Conservation (phyloP, 2,113 vertebrate genomes). For the Serinus canaria region DNA sequence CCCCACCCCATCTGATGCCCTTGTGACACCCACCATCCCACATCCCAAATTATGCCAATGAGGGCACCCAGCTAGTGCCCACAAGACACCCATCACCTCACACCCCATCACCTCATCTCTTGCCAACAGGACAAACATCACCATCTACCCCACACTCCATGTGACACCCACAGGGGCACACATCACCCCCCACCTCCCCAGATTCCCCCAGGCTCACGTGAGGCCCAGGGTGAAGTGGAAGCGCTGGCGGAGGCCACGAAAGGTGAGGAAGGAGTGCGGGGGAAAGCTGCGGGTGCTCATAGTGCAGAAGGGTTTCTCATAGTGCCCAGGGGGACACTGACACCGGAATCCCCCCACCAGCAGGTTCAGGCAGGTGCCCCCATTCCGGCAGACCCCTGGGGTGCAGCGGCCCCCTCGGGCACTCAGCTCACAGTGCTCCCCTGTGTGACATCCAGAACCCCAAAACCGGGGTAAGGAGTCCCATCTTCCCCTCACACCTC, state of each 20-base stretch:
- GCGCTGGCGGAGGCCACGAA: constrained; percentile 90
- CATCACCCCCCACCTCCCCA: background rate
- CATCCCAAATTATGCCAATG: too few relatives aligned
- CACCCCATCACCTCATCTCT: background rate
- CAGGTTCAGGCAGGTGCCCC: constrained; percentile 89
- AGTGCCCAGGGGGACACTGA: constrained; percentile 86
- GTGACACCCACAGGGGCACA: background rate
- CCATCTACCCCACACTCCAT: background rate
- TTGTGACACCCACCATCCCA: background rate
- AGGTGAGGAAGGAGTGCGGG: constrained; percentile 87
- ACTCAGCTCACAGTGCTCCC: constrained; percentile 87
- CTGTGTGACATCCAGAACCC: constrained; percentile 7
- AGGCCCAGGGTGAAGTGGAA: constrained; percentile 94
- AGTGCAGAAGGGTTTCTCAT: constrained; percentile 89
- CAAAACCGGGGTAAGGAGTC: background rate
- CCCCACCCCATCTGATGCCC: background rate
- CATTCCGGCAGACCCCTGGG: constrained; percentile 86
- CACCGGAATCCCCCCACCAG: constrained; percentile 93
- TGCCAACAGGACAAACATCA: fast-evolving
- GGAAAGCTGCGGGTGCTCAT: constrained; percentile 93
- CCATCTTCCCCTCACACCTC: background rate
- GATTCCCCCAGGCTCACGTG: constrained; percentile 74
- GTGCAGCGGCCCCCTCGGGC: constrained; percentile 86
- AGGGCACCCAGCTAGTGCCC: background rate
- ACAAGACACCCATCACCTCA: background rate